A percentile compares a stretch with the other conserved stretches of the same genome.
Evolutionary conservation across 2,888 invertebrate species (phyloP).

Genomic region (Tolmerus cingulatus): DNA sequence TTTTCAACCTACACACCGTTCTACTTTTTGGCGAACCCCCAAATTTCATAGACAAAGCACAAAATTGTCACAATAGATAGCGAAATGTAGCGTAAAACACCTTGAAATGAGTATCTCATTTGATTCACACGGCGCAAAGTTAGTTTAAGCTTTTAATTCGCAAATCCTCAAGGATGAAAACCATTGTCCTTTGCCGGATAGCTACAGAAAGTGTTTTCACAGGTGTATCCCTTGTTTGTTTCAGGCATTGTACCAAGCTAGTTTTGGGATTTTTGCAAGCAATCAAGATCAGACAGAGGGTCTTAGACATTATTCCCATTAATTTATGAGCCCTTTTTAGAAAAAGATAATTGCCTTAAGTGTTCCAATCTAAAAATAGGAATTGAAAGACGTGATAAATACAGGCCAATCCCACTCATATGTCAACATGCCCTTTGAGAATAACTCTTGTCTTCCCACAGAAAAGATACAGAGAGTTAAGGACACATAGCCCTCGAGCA

Average conservation of each 20-base stretch:
- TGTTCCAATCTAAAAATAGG: background rate
- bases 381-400: background rate
- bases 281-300: background rate
- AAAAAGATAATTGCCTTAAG: background rate
- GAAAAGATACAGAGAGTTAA: background rate
- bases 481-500: background rate
- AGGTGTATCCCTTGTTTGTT: background rate
- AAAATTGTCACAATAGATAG: background rate
- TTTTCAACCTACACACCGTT: background rate
- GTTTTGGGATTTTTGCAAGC: background rate
- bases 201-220: background rate
- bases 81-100: background rate
- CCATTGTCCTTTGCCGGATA: background rate
- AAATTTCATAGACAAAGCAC: background rate
- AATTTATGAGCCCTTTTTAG: background rate
- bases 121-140: background rate
- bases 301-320: background rate
- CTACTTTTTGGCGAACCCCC: background rate
- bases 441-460: background rate
- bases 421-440: background rate
- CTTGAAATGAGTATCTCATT: background rate
- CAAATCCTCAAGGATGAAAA: background rate
- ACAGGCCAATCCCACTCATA: background rate
- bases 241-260: background rate
- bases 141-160: background rate